A percentile compares a stretch with the other conserved stretches of the same genome.
Evolutionary conservation across 2,797 vertebrate genomes (phyloP).

Genomic region (Emys orbicularis): DNA sequence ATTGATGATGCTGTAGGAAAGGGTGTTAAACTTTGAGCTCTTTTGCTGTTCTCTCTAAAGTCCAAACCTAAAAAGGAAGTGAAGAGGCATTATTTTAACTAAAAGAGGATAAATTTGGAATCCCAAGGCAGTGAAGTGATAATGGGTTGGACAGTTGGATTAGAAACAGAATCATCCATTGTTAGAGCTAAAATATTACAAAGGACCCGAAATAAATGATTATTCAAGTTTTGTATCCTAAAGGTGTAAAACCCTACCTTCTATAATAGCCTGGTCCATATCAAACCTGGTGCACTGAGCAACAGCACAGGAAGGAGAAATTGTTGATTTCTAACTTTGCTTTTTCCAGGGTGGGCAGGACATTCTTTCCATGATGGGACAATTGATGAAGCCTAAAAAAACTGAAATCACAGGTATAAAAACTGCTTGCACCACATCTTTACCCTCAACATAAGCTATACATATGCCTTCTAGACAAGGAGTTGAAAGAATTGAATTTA

Average conservation of each 20-base stretch:
- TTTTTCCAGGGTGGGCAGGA: slow-evolving; percentile 94
- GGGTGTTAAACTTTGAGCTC: neutral
- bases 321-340: slow-evolving; percentile 9
- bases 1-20: neutral
- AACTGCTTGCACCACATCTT: neutral
- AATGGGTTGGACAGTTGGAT: neutral
- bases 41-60: neutral
- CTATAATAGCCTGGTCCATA: neutral
- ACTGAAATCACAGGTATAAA: slow-evolving; percentile 96
- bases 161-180: neutral
- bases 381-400: slow-evolving; percentile 99
- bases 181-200: neutral
- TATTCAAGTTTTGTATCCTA: neutral
- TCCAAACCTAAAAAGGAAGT: neutral
- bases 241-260: neutral
- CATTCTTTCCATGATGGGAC: slow-evolving; percentile 99
- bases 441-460: neutral
- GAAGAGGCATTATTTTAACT: neutral
- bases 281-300: neutral
- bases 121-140: neutral
- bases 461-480: neutral
- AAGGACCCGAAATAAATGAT: neutral
- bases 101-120: neutral
- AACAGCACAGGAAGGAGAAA: neutral
- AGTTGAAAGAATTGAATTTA: neutral